Percentiles rank a stretch among this genome's conserved stretches.
Conservation (phyloP, 2,888 invertebrate genomes). For the Cheiracanthium punctorium region DNA sequence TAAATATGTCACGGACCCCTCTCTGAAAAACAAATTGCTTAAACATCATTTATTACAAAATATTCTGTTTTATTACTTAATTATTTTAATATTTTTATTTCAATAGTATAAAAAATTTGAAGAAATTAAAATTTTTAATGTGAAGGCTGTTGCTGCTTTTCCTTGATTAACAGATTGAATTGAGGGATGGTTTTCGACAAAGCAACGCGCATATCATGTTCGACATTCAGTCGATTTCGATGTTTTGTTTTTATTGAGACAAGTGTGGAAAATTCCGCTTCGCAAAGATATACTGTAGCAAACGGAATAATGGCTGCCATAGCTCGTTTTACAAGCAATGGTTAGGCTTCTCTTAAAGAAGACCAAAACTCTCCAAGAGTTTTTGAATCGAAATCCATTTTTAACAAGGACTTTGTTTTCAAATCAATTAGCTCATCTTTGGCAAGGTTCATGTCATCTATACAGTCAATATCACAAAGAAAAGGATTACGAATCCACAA, state of each 20-base stretch:
- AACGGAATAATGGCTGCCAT: conserved; percentile 52
- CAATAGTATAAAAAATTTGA: conserved; percentile 50
- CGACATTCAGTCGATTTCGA: conserved; percentile 43
- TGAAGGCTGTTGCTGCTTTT: conserved; percentile 44
- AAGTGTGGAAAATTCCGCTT: conserved; percentile 36
- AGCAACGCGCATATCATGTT: conserved; percentile 44
- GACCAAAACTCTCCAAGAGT: no score
- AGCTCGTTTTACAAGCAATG: conserved; percentile 25
- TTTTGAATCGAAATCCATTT: no score
- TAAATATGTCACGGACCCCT: no score
- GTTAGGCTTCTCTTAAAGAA: conserved; percentile 19
- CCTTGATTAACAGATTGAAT: conserved; percentile 48
- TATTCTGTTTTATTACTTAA: no score
- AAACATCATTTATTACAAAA: no score
- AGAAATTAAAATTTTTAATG: conserved; percentile 47
- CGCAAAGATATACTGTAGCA: conserved; percentile 44
- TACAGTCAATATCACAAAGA: conserved; percentile 59
- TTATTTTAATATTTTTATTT: no score
- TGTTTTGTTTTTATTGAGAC: conserved; percentile 39
- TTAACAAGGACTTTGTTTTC: conserved; percentile 44
- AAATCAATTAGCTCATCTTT: conserved; percentile 45
- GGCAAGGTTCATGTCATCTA: conserved; percentile 50
- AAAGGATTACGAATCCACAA: conserved; percentile 62
- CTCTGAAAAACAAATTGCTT: no score
- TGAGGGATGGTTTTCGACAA: conserved; percentile 49